These are phyloP conservation scores for Caenorhabditis sp. DNA, from an alignment of 2,888 invertebrate genomes.

Conservation along the genomic window DNA sequence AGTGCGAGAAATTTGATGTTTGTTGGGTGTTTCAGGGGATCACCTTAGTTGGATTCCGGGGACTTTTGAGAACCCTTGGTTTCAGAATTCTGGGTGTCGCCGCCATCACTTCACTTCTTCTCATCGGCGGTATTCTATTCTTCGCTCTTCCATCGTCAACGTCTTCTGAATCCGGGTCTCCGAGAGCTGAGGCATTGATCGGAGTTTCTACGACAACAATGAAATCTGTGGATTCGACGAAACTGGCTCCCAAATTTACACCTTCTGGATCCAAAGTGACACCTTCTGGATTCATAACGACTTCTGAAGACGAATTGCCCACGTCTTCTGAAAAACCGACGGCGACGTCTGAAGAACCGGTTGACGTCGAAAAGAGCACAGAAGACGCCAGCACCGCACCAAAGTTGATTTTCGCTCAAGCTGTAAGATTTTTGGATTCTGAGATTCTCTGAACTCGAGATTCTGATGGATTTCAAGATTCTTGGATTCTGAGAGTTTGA, in stretches of 20 bases:
- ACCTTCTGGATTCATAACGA: background rate
- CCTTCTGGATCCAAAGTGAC: background rate
- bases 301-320: no score
- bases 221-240: background rate
- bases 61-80: no score
- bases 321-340: no score
- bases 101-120: background rate
- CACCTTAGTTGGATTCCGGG: no score
- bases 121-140: background rate
- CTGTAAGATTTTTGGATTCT: background rate
- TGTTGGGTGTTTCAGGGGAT: no score
- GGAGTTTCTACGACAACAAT: background rate
- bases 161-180: background rate
- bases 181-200: background rate
- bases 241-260: background rate
- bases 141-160: conserved; percentile 1
- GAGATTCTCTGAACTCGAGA: background rate
- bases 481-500: background rate
- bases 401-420: conserved; percentile 1
- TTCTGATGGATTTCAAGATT: background rate
- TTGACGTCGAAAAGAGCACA: background rate
- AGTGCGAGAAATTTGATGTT: conserved; percentile 5
- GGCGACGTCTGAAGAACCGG: background rate
- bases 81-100: conserved; percentile 7
- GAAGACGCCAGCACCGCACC: background rate